Percentiles rank a stretch among this genome's conserved stretches.
Evolutionary conservation across 1,140 invertebrate species (phyloP).

Genomic region (Lasioglossum baleicum): DNA sequence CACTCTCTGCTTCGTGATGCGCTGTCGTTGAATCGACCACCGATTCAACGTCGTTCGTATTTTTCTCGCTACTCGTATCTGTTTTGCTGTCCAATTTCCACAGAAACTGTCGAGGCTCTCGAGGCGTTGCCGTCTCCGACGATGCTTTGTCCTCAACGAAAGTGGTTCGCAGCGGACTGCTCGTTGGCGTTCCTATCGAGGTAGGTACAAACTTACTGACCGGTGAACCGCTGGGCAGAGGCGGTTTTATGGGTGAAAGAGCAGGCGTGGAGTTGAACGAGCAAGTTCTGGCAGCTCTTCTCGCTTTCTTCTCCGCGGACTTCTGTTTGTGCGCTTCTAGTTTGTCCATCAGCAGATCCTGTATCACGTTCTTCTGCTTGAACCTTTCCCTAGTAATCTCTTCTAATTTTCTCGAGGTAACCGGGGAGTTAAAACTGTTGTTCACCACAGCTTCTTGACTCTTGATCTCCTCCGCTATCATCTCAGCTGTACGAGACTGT

Average conservation of each 20-base stretch:
- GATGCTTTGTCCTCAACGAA: slow-evolving; percentile 68
- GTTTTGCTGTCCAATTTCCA: slow-evolving; percentile 17
- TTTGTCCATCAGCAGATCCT: slow-evolving; percentile 89
- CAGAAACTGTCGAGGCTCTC: not conserved
- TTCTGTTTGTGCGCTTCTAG: slow-evolving; percentile 85
- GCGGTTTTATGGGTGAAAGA: slow-evolving; percentile 63
- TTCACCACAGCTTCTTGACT: slow-evolving; percentile 60
- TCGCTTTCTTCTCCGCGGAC: slow-evolving; percentile 82
- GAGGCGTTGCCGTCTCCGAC: slow-evolving; percentile 35
- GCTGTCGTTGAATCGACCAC: not conserved
- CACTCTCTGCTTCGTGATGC: slow-evolving; percentile 21
- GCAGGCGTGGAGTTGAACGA: slow-evolving; percentile 65
- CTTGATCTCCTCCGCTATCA: slow-evolving; percentile 78
- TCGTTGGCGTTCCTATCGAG: slow-evolving; percentile 53
- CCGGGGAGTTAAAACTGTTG: slow-evolving; percentile 74
- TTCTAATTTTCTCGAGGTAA: slow-evolving; percentile 82
- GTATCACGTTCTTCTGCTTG: slow-evolving; percentile 86
- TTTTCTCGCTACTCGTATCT: not conserved
- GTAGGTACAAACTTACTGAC: slow-evolving; percentile 66
- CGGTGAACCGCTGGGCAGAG: slow-evolving; percentile 21
- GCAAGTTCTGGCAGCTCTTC: slow-evolving; percentile 74
- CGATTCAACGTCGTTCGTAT: not conserved
- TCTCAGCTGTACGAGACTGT: slow-evolving; percentile 69
- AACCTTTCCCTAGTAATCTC: slow-evolving; percentile 84
- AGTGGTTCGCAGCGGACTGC: slow-evolving; percentile 64